Evolutionary conservation across 2,797 vertebrate genomes (phyloP).

Genomic region (Erpetoichthys calabaricus): DNA sequence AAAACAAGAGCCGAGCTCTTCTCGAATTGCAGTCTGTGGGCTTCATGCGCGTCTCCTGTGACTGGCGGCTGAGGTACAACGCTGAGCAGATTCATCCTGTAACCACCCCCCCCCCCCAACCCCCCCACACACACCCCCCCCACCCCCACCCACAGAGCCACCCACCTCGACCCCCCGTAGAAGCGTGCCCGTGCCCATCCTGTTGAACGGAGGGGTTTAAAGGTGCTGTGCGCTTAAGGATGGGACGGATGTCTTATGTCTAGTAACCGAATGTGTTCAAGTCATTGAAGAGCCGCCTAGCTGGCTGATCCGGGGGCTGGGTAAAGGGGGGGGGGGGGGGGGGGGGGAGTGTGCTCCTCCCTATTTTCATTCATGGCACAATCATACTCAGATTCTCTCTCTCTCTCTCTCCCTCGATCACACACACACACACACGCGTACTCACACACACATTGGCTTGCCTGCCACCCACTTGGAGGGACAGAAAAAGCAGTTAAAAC

Average conservation of each 20-base stretch:
- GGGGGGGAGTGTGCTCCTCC: conserved; percentile 1
- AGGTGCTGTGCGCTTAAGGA: no score
- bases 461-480: conserved; percentile 7
- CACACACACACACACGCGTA: conserved; percentile 6
- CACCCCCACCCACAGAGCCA: no score
- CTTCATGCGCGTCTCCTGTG: no score
- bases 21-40: no score
- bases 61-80: no score
- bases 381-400: conserved; percentile 5
- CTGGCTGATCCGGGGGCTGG: neutral
- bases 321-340: neutral
- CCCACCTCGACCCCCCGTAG: no score
- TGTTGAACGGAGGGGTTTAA: no score
- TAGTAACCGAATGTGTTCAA: conserved; percentile 10
- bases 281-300: conserved; percentile 2
- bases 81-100: no score
- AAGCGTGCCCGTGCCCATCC: no score
- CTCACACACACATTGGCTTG: neutral
- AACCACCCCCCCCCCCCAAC: no score
- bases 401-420: conserved; percentile 9
- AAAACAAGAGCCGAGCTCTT: no score
- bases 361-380: conserved; percentile 15
- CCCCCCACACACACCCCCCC: no score
- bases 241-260: conserved; percentile 9
- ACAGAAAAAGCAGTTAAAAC: conserved; percentile 1